phyloP scores from a whole-genome alignment of 1,140 invertebrate species.

The Pogonognathellus flavescens region DNA sequence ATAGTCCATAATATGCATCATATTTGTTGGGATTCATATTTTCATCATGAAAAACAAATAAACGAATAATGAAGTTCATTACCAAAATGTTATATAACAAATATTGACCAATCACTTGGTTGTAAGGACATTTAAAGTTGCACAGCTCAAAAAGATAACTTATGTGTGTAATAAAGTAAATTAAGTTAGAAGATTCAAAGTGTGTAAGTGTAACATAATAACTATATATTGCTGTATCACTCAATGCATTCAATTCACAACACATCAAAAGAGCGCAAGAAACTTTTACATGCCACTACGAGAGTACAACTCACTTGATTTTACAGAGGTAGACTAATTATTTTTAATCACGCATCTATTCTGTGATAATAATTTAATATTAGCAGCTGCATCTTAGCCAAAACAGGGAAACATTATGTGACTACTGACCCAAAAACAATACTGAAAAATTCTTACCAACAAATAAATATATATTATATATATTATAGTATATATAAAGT shows the following conservation, averaged over 20 bases:
- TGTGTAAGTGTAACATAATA: not conserved
- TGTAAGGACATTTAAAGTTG: constrained; percentile 2
- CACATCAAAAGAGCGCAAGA: not conserved
- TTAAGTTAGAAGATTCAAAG: not conserved
- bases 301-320: not conserved
- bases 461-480: constrained; percentile 19
- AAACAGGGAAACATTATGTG: constrained; percentile 27
- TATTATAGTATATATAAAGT: constrained; percentile 13
- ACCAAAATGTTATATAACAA: constrained; percentile 13
- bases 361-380: constrained; percentile 26
- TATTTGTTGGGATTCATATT: not conserved
- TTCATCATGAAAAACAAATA: not conserved
- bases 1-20: constrained; percentile 24
- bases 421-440: constrained; percentile 48
- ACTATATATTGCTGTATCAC: not conserved
- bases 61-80: not conserved
- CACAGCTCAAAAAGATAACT: constrained; percentile 20
- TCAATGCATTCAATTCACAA: not conserved
- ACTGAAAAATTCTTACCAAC: constrained; percentile 30
- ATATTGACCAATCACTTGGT: not conserved
- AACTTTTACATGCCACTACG: constrained; percentile 3
- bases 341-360: constrained; percentile 34
- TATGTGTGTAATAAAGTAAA: not conserved
- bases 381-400: constrained; percentile 37
- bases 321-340: constrained; percentile 36